Conservation (phyloP, 1,140 invertebrate genomes). For the Ips nitidus region DNA sequence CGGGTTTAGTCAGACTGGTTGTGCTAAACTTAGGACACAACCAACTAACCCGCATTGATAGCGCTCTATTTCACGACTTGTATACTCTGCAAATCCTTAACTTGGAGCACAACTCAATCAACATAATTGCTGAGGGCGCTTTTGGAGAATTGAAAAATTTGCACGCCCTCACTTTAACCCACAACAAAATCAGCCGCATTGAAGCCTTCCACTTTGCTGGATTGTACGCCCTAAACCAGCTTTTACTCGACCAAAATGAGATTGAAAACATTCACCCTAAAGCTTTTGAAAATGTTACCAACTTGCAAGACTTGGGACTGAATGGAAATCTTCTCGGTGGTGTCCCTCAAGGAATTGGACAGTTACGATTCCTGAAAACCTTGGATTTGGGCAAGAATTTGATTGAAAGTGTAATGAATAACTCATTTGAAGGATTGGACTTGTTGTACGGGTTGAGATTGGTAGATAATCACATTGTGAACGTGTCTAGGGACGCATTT, state of each 20-base stretch:
- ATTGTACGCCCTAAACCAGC: slow-evolving; percentile 69
- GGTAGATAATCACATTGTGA: slow-evolving; percentile 67
- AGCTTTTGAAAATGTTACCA: slow-evolving; percentile 77
- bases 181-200: slow-evolving; percentile 71
- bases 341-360: slow-evolving; percentile 70
- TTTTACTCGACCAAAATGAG: slow-evolving; percentile 75
- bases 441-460: slow-evolving; percentile 65
- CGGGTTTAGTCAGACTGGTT: slow-evolving; percentile 69
- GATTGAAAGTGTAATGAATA: slow-evolving; percentile 62
- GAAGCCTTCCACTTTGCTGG: slow-evolving; percentile 71
- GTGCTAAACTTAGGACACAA: slow-evolving; percentile 78
- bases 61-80: slow-evolving; percentile 72
- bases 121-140: slow-evolving; percentile 69
- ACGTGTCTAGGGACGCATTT: slow-evolving; percentile 68
- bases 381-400: slow-evolving; percentile 79
- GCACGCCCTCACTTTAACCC: slow-evolving; percentile 71
- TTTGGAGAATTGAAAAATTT: slow-evolving; percentile 75
- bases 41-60: slow-evolving; percentile 67
- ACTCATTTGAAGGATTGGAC: slow-evolving; percentile 64
- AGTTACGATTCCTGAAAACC: slow-evolving; percentile 68
- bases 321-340: slow-evolving; percentile 72
- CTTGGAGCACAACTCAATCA: slow-evolving; percentile 75
- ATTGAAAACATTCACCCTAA: slow-evolving; percentile 68
- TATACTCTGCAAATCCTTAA: slow-evolving; percentile 75
- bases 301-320: slow-evolving; percentile 77